Conservation (phyloP, 2,113 vertebrate species). For the Scortum barcoo region DNA sequence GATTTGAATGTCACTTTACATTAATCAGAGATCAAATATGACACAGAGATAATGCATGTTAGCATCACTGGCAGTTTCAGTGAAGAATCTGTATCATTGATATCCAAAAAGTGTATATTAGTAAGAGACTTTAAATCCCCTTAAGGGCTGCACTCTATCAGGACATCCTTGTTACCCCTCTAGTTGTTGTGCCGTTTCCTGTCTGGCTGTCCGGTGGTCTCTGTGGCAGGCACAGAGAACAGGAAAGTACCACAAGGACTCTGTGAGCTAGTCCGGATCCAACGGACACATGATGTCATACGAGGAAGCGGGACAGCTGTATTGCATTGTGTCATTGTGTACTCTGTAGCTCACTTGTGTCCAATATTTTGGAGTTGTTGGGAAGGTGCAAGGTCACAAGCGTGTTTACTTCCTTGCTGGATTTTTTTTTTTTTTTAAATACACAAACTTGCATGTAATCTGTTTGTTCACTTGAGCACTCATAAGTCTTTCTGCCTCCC, state of each 20-base stretch:
- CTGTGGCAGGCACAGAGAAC: slow-evolving; percentile 58
- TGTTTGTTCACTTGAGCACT: neutral
- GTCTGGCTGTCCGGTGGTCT: slow-evolving; percentile 50
- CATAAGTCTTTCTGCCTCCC: slow-evolving; percentile 14
- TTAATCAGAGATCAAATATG: neutral
- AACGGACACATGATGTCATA: slow-evolving; percentile 81
- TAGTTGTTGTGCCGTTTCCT: slow-evolving; percentile 75
- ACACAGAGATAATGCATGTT: neutral
- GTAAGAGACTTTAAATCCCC: neutral
- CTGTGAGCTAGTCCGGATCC: slow-evolving; percentile 52
- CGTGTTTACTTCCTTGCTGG: slow-evolving; percentile 50
- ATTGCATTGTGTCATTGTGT: slow-evolving; percentile 80
- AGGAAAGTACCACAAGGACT: slow-evolving; percentile 77
- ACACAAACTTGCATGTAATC: neutral
- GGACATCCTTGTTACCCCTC: slow-evolving; percentile 67
- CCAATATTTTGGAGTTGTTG: slow-evolving; percentile 42
- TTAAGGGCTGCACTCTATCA: slow-evolving; percentile 20
- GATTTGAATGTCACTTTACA: too few relatives aligned
- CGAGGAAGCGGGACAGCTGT: slow-evolving; percentile 75
- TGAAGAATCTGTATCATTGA: neutral
- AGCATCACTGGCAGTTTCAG: neutral
- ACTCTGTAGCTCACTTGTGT: slow-evolving; percentile 43
- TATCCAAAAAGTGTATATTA: neutral
- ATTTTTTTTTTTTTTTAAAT: slow-evolving; percentile 12
- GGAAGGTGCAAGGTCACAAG: slow-evolving; percentile 50